phyloP scores from a whole-genome alignment of 2,888 invertebrate genomes.

The Dysmachus trigonus region DNA sequence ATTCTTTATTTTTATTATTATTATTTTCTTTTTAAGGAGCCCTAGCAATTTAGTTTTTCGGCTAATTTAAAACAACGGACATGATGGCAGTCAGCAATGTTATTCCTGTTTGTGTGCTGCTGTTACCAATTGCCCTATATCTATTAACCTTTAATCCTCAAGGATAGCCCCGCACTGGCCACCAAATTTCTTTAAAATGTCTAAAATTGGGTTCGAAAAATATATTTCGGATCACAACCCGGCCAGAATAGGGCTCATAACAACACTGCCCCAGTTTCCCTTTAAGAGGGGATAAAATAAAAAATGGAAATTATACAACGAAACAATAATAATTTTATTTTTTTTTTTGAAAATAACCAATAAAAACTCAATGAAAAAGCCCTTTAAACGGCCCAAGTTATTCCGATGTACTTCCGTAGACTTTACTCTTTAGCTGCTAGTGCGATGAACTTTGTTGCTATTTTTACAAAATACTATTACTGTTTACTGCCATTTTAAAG shows the following conservation, averaged over 20 bases:
- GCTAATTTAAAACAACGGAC: background rate
- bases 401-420: background rate
- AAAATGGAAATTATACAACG: background rate
- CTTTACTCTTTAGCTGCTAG: background rate
- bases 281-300: background rate
- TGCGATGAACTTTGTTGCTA: background rate
- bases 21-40: background rate
- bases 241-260: background rate
- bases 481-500: slow-evolving; percentile 41
- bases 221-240: background rate
- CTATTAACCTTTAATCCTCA: no score
- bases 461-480: background rate
- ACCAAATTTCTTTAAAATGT: background rate
- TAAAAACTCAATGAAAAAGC: background rate
- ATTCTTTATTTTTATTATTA: no score
- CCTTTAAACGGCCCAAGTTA: background rate
- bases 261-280: background rate
- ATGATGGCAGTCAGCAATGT: background rate
- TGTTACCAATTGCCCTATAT: background rate
- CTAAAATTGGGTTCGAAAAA: background rate
- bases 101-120: background rate
- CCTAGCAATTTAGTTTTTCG: background rate
- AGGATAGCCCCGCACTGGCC: background rate
- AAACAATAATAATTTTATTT: background rate
- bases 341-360: background rate